Evolutionary conservation across 1,140 invertebrate species (phyloP).

Genomic region (Bombus haemorrhoidalis): DNA sequence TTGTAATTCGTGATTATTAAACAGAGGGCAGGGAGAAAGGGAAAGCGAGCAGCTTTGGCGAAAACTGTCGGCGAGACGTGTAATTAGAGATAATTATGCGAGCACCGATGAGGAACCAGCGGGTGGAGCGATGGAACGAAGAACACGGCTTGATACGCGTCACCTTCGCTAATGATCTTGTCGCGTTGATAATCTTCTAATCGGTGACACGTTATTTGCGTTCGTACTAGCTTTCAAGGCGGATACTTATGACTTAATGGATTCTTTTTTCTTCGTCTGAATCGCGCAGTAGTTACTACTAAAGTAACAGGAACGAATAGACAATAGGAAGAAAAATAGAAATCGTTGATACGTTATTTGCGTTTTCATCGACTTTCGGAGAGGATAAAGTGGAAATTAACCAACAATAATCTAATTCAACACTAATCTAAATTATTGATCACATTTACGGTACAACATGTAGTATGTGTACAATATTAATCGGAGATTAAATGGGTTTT

Average conservation of each 20-base stretch:
- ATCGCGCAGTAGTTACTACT: neutral
- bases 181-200: constrained; percentile 14
- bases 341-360: too few relatives aligned
- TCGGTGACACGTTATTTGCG: neutral
- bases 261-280: neutral
- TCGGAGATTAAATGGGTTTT: too few relatives aligned
- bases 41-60: constrained; percentile 11
- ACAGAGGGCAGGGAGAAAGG: neutral
- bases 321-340: too few relatives aligned
- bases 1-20: constrained; percentile 52
- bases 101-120: constrained; percentile 11
- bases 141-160: neutral
- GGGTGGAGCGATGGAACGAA: neutral
- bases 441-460: too few relatives aligned
- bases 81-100: constrained; percentile 47
- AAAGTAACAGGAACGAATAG: neutral
- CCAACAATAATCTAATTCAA: too few relatives aligned
- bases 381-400: too few relatives aligned
- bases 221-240: neutral
- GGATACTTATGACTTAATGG: neutral
- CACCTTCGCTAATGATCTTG: constrained; percentile 25
- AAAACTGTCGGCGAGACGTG: constrained; percentile 25
- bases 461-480: too few relatives aligned
- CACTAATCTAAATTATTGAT: too few relatives aligned
- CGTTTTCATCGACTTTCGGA: too few relatives aligned